These are phyloP conservation scores for Dipodomys stephensi DNA, from an alignment of 2,113 vertebrate species.

Conservation along the genomic window DNA sequence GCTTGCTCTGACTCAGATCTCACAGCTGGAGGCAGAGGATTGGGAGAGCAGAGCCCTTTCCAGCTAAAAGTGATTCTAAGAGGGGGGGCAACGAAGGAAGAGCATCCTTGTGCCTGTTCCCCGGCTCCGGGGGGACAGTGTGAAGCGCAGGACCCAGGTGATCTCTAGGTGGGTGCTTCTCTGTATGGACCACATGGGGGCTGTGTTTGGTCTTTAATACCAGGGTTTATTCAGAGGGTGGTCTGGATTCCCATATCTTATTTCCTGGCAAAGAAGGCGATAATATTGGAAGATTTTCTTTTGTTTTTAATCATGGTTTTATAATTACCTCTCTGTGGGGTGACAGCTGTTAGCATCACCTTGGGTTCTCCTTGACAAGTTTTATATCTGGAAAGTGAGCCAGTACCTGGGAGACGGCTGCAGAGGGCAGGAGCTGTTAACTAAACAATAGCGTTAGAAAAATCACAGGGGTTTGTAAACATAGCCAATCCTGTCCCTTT, in stretches of 20 bases:
- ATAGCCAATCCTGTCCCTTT: slow-evolving; percentile 24
- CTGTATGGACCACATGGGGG: not conserved
- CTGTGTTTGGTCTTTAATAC: not conserved
- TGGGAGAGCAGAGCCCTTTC: not conserved
- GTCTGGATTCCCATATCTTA: not conserved
- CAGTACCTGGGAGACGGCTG: not conserved
- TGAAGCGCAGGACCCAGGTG: fast-evolving
- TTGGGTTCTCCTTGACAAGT: slow-evolving; percentile 66
- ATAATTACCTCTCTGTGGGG: slow-evolving; percentile 48
- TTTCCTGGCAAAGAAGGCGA: not conserved
- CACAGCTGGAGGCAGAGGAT: not conserved
- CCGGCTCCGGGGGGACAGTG: fast-evolving
- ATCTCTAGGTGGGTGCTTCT: not conserved
- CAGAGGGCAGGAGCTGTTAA: slow-evolving; percentile 34
- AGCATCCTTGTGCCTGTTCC: too few relatives aligned
- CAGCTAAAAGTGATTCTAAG: not conserved
- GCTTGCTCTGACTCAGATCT: not conserved
- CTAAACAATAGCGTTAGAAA: slow-evolving; percentile 60
- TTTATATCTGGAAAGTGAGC: slow-evolving; percentile 54
- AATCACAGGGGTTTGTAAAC: slow-evolving; percentile 50
- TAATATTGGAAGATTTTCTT: slow-evolving; percentile 32
- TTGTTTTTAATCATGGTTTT: slow-evolving; percentile 67
- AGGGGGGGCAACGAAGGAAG: not conserved
- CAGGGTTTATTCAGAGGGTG: not conserved
- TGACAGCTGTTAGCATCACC: slow-evolving; percentile 48